Conservation (phyloP, 2,888 invertebrate genomes). For the Philereme vetulata region DNA sequence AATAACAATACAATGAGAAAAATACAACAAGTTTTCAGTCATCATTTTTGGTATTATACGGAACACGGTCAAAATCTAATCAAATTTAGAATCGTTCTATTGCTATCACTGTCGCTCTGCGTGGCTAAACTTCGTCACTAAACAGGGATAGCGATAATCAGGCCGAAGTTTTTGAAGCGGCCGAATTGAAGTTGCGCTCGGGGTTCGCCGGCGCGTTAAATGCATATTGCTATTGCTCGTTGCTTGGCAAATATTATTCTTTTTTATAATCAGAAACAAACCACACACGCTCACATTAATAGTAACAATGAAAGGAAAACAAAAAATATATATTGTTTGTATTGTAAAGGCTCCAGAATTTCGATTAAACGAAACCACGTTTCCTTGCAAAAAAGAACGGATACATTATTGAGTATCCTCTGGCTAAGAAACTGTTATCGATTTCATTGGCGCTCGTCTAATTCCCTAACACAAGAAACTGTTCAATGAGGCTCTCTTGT, state of each 20-base stretch:
- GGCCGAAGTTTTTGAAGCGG: too few relatives aligned
- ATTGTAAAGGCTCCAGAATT: slow-evolving; percentile 14
- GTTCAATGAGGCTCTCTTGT: slow-evolving; percentile 57
- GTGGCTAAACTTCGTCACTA: too few relatives aligned
- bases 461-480: slow-evolving; percentile 57
- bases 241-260: slow-evolving; percentile 1
- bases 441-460: slow-evolving; percentile 47
- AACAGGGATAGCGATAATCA: too few relatives aligned
- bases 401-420: slow-evolving; percentile 47
- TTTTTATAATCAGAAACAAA: background rate
- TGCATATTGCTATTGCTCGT: background rate
- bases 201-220: too few relatives aligned
- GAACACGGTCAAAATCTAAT: too few relatives aligned
- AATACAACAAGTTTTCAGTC: too few relatives aligned
- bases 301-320: background rate
- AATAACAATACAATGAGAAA: too few relatives aligned
- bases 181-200: too few relatives aligned
- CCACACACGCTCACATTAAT: background rate
- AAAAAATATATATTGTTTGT: slow-evolving; percentile 2
- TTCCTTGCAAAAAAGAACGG: slow-evolving; percentile 34
- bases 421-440: slow-evolving; percentile 50
- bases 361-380: slow-evolving; percentile 17
- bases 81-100: too few relatives aligned
- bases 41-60: too few relatives aligned
- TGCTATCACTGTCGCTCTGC: too few relatives aligned